phyloP scores from a whole-genome alignment of 2,888 invertebrate species.

The Drosophila bunnanda region DNA sequence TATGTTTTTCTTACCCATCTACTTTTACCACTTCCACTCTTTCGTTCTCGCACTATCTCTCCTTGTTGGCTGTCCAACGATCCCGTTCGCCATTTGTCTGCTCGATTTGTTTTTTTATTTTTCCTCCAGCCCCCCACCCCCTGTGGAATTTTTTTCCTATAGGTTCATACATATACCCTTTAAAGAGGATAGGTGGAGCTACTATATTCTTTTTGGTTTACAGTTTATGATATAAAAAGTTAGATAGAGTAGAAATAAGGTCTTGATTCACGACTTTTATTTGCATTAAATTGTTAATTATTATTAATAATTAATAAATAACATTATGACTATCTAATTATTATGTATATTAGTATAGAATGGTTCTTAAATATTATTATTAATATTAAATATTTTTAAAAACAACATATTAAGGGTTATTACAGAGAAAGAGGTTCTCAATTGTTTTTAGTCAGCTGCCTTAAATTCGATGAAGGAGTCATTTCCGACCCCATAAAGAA shows the following conservation, averaged over 20 bases:
- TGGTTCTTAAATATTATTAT: too few species aligned
- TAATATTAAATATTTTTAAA: too few species aligned
- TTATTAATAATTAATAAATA: too few species aligned
- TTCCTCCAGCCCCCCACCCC: too few species aligned
- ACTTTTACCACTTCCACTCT: conserved; percentile 22
- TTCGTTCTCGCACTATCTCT: background rate
- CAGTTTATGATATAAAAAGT: background rate
- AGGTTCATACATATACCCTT: background rate
- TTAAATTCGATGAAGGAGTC: too few species aligned
- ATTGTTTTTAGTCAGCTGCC: too few species aligned
- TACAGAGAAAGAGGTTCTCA: too few species aligned
- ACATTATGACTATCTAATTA: too few species aligned
- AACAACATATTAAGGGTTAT: too few species aligned
- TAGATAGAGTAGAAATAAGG: background rate
- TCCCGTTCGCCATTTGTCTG: conserved; percentile 73
- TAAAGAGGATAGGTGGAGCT: background rate
- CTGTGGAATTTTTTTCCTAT: conserved; percentile 3
- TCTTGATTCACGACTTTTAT: background rate
- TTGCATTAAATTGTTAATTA: too few species aligned
- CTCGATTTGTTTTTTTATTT: conserved; percentile 32
- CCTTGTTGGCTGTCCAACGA: conserved; percentile 35
- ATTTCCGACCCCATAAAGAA: too few species aligned
- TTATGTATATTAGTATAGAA: too few species aligned
- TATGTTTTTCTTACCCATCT: conserved; percentile 71
- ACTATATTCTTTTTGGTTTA: background rate